Percentiles rank a stretch among this genome's conserved stretches.
phyloP scores from a whole-genome alignment of 2,888 invertebrate species.

The Acanthosepion pharaonis region DNA sequence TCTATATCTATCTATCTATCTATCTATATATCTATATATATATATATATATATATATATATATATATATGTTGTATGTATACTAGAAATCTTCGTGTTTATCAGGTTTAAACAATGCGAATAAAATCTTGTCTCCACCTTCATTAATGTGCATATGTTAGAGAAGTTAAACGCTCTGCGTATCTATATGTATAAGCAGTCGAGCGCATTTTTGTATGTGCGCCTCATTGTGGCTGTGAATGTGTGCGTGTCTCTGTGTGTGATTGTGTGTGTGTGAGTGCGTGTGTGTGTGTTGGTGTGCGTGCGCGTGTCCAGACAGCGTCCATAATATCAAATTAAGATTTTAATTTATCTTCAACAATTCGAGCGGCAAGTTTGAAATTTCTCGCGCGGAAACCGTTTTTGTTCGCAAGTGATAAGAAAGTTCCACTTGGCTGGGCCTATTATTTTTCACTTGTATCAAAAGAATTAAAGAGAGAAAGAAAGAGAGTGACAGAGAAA shows the following conservation, averaged over 20 bases:
- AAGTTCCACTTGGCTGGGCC: neutral
- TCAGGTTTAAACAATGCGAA: too few species aligned
- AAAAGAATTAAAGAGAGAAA: neutral
- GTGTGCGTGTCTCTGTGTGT: neutral
- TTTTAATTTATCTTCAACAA: neutral
- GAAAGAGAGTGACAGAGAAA: neutral
- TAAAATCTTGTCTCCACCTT: too few species aligned
- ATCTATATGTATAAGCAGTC: too few species aligned
- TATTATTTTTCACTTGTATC: neutral
- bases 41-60: too few species aligned
- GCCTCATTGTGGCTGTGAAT: neutral
- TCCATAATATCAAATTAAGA: neutral
- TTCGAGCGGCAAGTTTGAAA: neutral
- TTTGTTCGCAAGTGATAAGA: neutral
- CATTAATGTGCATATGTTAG: too few species aligned
- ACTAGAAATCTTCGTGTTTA: too few species aligned
- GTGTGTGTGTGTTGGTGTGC: neutral
- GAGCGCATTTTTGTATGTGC: too few species aligned
- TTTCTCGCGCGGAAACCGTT: neutral
- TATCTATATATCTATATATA: too few species aligned
- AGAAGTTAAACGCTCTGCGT: too few species aligned
- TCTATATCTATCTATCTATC: too few species aligned
- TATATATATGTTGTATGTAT: too few species aligned
- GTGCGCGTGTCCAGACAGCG: neutral
- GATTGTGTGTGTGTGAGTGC: neutral